Evolutionary conservation across 2,888 invertebrate genomes (phyloP).

Genomic region (Trilocha varians): DNA sequence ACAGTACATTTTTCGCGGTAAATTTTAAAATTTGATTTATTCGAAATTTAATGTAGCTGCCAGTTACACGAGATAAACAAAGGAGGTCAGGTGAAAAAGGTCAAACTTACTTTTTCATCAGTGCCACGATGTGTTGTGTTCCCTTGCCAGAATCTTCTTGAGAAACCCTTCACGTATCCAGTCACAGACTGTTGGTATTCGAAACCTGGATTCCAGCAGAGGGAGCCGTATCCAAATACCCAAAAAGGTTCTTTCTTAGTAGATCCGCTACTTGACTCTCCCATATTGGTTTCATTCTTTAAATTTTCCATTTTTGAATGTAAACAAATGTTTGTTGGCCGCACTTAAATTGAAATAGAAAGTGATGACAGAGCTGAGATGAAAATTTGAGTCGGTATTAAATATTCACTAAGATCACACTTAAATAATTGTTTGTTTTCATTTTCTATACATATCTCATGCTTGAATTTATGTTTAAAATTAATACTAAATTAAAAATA

Average conservation of each 20-base stretch:
- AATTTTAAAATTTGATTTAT: too few relatives aligned
- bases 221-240: slow-evolving; percentile 96
- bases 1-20: too few relatives aligned
- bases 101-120: slow-evolving; percentile 74
- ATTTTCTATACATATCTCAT: slow-evolving; percentile 41
- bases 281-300: slow-evolving; percentile 7
- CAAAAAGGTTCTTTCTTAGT: slow-evolving; percentile 75
- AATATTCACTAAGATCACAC: slow-evolving; percentile 32
- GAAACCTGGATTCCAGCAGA: slow-evolving; percentile 97
- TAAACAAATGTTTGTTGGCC: background rate
- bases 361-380: slow-evolving; percentile 27
- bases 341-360: slow-evolving; percentile 24
- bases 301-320: slow-evolving; percentile 10
- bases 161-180: slow-evolving; percentile 88
- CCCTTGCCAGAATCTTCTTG: slow-evolving; percentile 94
- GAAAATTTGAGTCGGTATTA: slow-evolving; percentile 20
- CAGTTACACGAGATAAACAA: too few relatives aligned
- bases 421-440: slow-evolving; percentile 40
- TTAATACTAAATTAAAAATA: slow-evolving; percentile 27
- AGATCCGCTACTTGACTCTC: slow-evolving; percentile 4
- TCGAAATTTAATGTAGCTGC: too few relatives aligned
- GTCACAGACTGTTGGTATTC: slow-evolving; percentile 83
- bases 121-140: slow-evolving; percentile 87
- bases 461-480: slow-evolving; percentile 29
- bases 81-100: background rate